Percentiles rank a stretch among this genome's conserved stretches.
These are phyloP conservation scores for Orycteropus afer DNA, from an alignment of 2,113 vertebrate genomes.

Conservation along the genomic window DNA sequence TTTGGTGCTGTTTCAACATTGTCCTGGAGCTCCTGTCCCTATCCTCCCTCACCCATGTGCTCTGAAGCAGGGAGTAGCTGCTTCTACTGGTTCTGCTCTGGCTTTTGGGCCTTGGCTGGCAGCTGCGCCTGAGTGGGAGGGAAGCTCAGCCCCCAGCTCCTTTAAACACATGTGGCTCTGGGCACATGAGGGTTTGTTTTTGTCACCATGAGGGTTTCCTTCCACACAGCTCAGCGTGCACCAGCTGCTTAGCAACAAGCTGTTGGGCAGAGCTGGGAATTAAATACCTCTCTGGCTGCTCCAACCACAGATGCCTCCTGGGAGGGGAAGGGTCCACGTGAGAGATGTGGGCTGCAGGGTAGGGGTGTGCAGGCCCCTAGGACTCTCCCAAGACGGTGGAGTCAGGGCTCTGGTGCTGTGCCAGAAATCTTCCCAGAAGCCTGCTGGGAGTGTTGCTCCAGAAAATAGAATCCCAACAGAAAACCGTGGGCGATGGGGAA, in stretches of 20 bases:
- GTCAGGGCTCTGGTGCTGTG: not conserved
- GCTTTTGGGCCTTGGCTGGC: not conserved
- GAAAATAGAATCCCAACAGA: not conserved
- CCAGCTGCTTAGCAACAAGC: slow-evolving; percentile 84
- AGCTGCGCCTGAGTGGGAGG: not conserved
- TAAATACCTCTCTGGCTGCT: slow-evolving; percentile 42
- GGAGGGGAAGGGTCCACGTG: not conserved
- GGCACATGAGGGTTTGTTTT: slow-evolving; percentile 72
- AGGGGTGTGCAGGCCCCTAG: rapidly evolving
- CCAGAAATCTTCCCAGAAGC: not conserved
- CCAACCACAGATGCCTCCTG: rapidly evolving
- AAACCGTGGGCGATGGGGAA: not conserved
- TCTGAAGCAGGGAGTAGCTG: not conserved
- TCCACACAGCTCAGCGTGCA: slow-evolving; percentile 74
- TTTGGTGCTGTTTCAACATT: rapidly evolving
- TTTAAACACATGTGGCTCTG: slow-evolving; percentile 64
- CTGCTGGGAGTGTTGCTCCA: not conserved
- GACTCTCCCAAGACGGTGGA: not conserved
- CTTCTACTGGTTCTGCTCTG: not conserved
- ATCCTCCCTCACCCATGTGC: not conserved
- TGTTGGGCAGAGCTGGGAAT: slow-evolving; percentile 72
- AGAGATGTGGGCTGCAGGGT: not conserved
- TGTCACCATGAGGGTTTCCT: slow-evolving; percentile 73
- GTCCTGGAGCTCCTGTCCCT: not conserved
- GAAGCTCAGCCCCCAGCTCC: not conserved